These are phyloP conservation scores for Tetranychus truncatus DNA, from an alignment of 2,888 invertebrate genomes.

Conservation along the genomic window DNA sequence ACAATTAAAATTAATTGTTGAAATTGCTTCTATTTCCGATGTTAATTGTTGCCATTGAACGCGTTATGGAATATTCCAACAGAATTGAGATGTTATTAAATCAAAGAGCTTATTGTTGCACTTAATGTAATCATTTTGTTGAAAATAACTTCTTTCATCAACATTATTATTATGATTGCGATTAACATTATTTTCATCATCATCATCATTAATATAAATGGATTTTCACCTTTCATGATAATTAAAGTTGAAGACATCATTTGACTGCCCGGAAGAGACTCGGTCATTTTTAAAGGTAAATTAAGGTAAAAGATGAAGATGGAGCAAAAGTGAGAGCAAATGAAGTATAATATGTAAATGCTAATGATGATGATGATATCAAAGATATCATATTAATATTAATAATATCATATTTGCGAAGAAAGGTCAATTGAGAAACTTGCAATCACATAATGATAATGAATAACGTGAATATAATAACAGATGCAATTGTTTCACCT, in stretches of 20 bases:
- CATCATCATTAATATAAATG: neutral
- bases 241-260: neutral
- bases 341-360: neutral
- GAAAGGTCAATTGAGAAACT: neutral
- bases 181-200: neutral
- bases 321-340: neutral
- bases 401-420: neutral
- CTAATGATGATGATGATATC: neutral
- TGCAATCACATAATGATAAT: no score
- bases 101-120: no score
- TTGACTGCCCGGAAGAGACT: neutral
- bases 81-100: no score
- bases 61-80: no score
- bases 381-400: neutral
- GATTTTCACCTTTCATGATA: neutral
- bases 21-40: no score
- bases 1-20: no score
- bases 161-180: neutral
- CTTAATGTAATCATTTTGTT: no score
- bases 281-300: neutral
- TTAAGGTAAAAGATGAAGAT: neutral
- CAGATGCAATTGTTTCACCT: no score
- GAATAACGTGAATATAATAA: no score
- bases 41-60: no score
- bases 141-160: neutral